These are phyloP conservation scores for Sylvia borin DNA, from an alignment of 2,797 vertebrate genomes.

Conservation along the genomic window DNA sequence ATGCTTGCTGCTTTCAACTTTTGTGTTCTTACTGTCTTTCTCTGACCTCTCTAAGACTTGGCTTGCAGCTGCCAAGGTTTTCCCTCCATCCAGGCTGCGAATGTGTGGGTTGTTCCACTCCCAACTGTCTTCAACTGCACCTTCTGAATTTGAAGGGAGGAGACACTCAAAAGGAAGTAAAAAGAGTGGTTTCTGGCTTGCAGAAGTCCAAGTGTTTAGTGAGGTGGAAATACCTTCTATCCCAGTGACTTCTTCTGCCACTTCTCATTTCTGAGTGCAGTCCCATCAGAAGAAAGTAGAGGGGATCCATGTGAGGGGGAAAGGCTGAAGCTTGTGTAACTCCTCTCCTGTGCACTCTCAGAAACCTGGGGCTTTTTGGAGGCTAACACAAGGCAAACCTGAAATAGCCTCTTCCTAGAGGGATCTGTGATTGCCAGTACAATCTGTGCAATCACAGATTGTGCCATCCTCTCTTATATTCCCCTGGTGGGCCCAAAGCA, in stretches of 20 bases:
- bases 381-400: neutral
- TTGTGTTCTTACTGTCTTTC: neutral
- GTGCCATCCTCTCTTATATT: neutral
- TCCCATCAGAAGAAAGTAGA: neutral
- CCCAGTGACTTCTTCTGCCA: neutral
- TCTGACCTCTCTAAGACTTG: neutral
- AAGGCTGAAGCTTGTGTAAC: neutral
- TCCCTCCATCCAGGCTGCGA: neutral
- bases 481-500: neutral
- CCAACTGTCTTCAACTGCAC: neutral
- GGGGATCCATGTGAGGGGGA: neutral
- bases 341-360: neutral
- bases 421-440: neutral
- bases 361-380: neutral
- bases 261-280: neutral
- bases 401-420: neutral
- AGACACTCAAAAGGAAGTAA: neutral
- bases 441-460: neutral
- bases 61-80: neutral
- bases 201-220: neutral
- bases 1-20: neutral
- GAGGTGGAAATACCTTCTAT: neutral
- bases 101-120: neutral
- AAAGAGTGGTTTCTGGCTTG: neutral
- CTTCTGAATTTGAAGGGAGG: neutral